Base-by-base conservation (phyloP, 2,113 vertebrate species). In the Capreolus pygargus region DNA sequence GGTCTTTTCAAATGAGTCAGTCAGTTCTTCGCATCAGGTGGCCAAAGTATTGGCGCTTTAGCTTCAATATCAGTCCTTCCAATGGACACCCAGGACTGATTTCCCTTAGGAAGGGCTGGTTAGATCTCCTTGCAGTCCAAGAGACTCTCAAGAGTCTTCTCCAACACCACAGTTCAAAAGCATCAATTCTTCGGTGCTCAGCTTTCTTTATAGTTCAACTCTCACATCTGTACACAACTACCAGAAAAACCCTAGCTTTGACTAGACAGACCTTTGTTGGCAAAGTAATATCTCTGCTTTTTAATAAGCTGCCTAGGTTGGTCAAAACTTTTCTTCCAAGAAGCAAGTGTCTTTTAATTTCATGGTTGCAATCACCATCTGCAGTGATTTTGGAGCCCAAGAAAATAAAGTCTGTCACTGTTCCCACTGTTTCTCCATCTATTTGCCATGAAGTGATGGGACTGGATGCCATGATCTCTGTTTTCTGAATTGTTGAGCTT, bases 181-280 rank as follows among this genome's bases (percentile, higher is more conserved):
- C 64, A 70, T 70, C n/a, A 36, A 23, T 70, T 70, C 64, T 70
- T 36, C 1, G 0, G 5, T 0, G 0, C n/a, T 70, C n/a, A 70
- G 5, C 4, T 23, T 70, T 70, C 64, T 36, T 70, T 36, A 70
- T 3, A 36, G n/a, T 23, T 2, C n/a, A 70, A 11, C 64, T 36
- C 64, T 70, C 64, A 70, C n/a, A 70, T 21, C 64, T n/a, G 23
- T 36, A 36, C 19, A 36, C 23, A 19, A 70, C 30, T 33, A 64
- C 30, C 0, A 7, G 60, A 17, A 64, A 64, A 64, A 64, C 64
- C n/a, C 36, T 21, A 70, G 64, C 64, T 10, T 36, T 70, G n/a
- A 36, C 9, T 70, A 70, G 64, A 36, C n/a, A 23, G n/a, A 70
- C 19, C n/a, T 23, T 70, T 70, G 19, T 70, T 70, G n/a, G 19